Base-by-base conservation (phyloP, 1,140 invertebrate genomes). In the Sitobion miscanthi region DNA sequence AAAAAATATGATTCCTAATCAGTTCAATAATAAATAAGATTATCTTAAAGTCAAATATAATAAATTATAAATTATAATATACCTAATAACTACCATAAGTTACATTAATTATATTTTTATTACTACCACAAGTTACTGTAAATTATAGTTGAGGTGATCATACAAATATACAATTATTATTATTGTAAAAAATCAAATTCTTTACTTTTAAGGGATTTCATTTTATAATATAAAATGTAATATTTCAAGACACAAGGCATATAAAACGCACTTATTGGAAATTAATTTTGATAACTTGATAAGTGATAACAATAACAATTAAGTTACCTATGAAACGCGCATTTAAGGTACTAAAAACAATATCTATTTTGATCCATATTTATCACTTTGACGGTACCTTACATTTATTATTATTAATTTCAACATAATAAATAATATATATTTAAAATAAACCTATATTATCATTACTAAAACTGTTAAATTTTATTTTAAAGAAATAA, bases 401-500 rank as follows among this genome's bases (percentile, higher is more conserved):
- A 69, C 17, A 69, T 23, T 85, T 45, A 23, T 23, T 42, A 23
- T 8, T 38, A 42, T 85, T 25, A 42, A 42, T 82, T n/a, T 69
- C 30, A 69, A 82, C 35, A 21, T 35, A 77, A 20, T 20, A 30
- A 35, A 77, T 35, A 17, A 2, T 38, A 38, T 82, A 38, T 35
- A 69, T 69, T 14, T n/a, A 14, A 35, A 82, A 38, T 7, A 82
- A 35, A 35, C 17, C 4, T 83, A 83, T 38, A 38, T 83, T 83
- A 38, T 38, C 35, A 23, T 83, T 21, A 83, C 35, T 21, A 83
- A 21, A 21, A 83, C 77, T 38, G 7, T 38, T 23, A 30, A 49
- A 30, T 86, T 88, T 54, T 54, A 7, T 69, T 90, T 90, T 90
- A n/a, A 45, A 93, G 91, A 86, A 54, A 5, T n/a, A 20, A 93